phyloP scores from a whole-genome alignment of 2,797 vertebrate species.

The Brachyrhaphis roseni region DNA sequence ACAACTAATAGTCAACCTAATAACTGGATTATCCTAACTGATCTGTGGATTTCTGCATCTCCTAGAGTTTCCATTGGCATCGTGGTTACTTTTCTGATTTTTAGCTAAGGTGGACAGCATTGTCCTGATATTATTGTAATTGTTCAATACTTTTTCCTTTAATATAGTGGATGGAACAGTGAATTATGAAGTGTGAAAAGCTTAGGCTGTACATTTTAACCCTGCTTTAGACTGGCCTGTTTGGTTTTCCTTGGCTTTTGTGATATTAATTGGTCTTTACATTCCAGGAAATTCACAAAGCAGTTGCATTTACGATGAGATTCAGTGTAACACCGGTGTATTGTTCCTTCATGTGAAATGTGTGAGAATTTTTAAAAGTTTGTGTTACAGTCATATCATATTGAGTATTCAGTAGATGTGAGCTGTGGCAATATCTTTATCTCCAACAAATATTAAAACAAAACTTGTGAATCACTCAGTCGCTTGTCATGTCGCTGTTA shows the following conservation, averaged over 20 bases:
- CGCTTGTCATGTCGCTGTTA: background rate
- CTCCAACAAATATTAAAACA: background rate
- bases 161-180: background rate
- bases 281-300: background rate
- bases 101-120: background rate
- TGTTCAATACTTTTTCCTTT: background rate
- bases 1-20: background rate
- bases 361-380: too few species aligned
- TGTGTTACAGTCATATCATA: background rate
- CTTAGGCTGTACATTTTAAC: background rate
- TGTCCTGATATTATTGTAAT: background rate
- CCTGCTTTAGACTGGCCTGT: background rate
- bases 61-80: background rate
- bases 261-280: background rate
- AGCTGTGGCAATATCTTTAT: background rate
- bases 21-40: background rate
- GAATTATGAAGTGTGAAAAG: background rate
- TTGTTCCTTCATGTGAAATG: background rate
- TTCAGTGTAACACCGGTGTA: background rate
- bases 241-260: background rate
- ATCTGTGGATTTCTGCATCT: background rate
- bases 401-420: background rate
- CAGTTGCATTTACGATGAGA: background rate
- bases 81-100: background rate
- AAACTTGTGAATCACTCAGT: background rate